A percentile compares a stretch with the other conserved stretches of the same genome.
Evolutionary conservation across 2,113 vertebrate genomes (phyloP).

Genomic region (Dendrocopos noguchii): DNA sequence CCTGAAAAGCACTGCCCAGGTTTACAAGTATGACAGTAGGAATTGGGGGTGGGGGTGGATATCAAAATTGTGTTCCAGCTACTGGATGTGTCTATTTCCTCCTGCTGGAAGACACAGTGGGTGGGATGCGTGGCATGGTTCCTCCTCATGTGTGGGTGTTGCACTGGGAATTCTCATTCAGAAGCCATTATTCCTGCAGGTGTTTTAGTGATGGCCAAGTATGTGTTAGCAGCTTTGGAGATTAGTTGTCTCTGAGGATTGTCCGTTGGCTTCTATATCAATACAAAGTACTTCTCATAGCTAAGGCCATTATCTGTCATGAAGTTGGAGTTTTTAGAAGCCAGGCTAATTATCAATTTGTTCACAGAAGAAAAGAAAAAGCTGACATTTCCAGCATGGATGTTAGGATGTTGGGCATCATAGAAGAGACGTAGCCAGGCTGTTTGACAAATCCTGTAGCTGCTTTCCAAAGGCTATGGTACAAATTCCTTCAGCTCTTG

Average conservation of each 20-base stretch:
- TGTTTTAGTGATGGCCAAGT: slow-evolving; percentile 25
- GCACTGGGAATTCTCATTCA: slow-evolving; percentile 1
- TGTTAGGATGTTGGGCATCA: neutral
- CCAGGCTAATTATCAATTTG: neutral
- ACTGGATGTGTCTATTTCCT: neutral
- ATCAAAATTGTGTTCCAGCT: neutral
- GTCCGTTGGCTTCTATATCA: slow-evolving; percentile 13
- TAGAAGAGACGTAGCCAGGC: slow-evolving; percentile 2
- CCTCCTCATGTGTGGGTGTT: rapidly evolving
- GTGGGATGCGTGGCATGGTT: neutral
- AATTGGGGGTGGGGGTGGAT: neutral
- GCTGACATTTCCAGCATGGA: neutral
- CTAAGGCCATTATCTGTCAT: neutral
- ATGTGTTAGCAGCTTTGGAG: slow-evolving; percentile 8
- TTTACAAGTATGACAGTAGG: neutral
- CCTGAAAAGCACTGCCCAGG: neutral
- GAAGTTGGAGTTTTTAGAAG: slow-evolving; percentile 20
- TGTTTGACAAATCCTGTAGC: neutral
- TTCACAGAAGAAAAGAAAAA: neutral
- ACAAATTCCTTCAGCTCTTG: slow-evolving; percentile 20
- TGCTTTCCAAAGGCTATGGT: slow-evolving; percentile 25
- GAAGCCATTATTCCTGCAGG: slow-evolving; percentile 23
- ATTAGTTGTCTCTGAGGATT: neutral
- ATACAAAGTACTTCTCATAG: neutral
- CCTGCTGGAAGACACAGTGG: neutral